Percentiles rank a stretch among this genome's conserved stretches.
Conservation (phyloP, 2,797 vertebrate genomes). For the Helarctos malayanus region DNA sequence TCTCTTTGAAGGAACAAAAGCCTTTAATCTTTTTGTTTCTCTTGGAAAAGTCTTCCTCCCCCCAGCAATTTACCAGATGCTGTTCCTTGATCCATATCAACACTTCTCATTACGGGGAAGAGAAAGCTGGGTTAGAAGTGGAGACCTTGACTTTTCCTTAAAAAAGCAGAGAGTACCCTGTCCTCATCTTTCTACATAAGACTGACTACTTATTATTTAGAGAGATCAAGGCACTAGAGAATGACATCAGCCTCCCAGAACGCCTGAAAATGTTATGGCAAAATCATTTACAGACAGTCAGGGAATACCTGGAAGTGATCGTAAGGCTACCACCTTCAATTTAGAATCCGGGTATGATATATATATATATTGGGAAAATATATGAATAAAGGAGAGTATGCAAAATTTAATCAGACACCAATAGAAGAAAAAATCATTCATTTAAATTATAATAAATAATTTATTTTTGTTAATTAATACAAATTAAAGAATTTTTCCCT, state of each 20-base stretch:
- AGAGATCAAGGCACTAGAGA: neutral
- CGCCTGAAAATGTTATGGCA: neutral
- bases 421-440: neutral
- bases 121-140: neutral
- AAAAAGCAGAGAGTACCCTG: constrained; percentile 79
- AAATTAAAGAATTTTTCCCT: constrained; percentile 1
- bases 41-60: neutral
- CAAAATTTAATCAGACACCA: neutral
- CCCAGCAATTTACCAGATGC: neutral
- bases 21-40: neutral
- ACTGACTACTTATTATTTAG: neutral
- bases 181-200: neutral
- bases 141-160: neutral
- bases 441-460: neutral
- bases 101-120: neutral
- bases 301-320: neutral
- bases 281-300: neutral
- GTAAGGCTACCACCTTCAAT: neutral
- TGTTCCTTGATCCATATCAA: neutral
- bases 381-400: neutral
- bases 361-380: neutral
- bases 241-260: neutral
- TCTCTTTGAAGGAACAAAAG: neutral
- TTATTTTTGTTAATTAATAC: neutral
- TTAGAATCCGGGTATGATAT: neutral